Evolutionary conservation across 2,113 vertebrate genomes (phyloP), one percentile per base, ranked within the genome.

Genomic region (Columba livia): DNA sequence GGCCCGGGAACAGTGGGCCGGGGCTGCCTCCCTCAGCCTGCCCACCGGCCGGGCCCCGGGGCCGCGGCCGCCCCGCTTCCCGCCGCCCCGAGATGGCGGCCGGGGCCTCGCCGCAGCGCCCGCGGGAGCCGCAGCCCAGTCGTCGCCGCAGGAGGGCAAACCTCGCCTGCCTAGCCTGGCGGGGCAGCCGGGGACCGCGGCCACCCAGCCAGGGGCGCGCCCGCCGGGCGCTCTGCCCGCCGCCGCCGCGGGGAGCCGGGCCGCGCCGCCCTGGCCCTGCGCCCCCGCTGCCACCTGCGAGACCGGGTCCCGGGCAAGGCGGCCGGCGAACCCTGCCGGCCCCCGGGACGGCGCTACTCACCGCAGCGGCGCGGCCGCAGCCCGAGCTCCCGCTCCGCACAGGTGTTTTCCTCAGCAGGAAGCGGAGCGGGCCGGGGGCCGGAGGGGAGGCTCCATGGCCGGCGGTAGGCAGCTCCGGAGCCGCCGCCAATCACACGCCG

Each of bases 401-500:
- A 91, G 89, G 89, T 91, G 89, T 75, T 56, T 60, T 21, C 69
- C 69, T 80, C 61, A 86, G 75, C 75, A 67, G 82, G 82, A 79
- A 79, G 82, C 44, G 67, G 54, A 60, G 67, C 47, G 89, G 75
- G 62, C 83, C 56, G 48, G 54, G 29, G 83, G 34, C 78, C 67
- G 79, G 42, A 56, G 73, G 67, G 54, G 61, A 88, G 57, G 79
- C 93, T 88, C 77, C 92, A 90, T 93, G 79, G 89, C 79, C 79
- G 73, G 84, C 73, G 67, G 79, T 36, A 91, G 79, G 84, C 92
- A 88, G 88, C 88, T 64, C 84, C 42, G 56, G 12, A 56, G 78
- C 66, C 73, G 54, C 92, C 83, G 54, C 88, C 92, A 94, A 94
- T 94, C 92, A 94, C 92, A 64, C 72, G 84, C 50, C 79, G 88